These are phyloP conservation scores for Phallusia fumigata DNA, from an alignment of 23 tunicate genomes.

Conservation along the genomic window DNA sequence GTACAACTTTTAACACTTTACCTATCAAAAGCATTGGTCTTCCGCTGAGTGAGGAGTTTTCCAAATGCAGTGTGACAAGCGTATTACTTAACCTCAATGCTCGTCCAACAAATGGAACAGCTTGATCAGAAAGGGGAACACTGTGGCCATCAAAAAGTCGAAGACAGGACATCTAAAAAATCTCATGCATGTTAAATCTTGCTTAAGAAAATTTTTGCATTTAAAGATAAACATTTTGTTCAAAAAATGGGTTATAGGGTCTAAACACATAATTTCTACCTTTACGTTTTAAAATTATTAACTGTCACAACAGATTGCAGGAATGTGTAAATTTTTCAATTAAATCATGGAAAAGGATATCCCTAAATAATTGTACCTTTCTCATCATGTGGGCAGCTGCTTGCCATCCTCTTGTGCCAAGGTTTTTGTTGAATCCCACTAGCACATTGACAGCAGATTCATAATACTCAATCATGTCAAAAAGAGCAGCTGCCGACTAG, in stretches of 20 bases:
- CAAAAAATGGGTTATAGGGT: no score
- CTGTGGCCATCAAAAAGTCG: conserved; percentile 91
- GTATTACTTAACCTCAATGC: conserved; percentile 79
- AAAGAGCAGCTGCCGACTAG: conserved; percentile 78
- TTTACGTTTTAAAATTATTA: no score
- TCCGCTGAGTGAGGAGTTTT: conserved; percentile 68
- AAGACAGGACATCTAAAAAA: conserved; percentile 91
- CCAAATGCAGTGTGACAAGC: conserved; percentile 83
- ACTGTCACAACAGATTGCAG: no score
- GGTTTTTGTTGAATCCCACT: conserved; percentile 89
- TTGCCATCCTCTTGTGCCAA: conserved; percentile 97
- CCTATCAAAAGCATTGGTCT: conserved; percentile 81
- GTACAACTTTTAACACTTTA: no score
- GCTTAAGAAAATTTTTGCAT: no score
- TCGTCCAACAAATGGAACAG: conserved; percentile 82
- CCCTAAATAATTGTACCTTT: conserved; percentile 68
- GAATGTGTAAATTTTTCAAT: no score
- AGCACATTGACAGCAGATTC: conserved; percentile 93
- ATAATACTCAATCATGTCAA: conserved; percentile 93
- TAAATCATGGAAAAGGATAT: no score
- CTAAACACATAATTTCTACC: no score
- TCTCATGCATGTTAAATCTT: no score
- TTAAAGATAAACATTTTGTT: no score
- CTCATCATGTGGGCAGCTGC: conserved; percentile 98
- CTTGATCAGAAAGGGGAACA: conserved; percentile 78